phyloP scores from a whole-genome alignment of 2,797 vertebrate genomes.

The Brachymystax lenok region DNA sequence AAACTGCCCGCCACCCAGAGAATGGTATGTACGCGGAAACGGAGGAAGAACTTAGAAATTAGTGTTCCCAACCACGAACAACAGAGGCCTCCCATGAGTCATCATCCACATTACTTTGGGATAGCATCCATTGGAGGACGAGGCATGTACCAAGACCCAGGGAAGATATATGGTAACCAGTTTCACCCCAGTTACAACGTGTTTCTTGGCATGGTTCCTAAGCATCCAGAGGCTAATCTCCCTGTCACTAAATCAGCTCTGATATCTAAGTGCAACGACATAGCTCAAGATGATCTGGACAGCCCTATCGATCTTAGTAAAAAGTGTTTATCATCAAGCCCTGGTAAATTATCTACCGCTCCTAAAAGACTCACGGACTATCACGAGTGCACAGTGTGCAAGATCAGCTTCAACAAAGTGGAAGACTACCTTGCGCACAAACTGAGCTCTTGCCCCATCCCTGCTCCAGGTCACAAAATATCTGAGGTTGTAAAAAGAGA shows the following conservation, averaged over 20 bases:
- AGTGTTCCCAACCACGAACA: slow-evolving; percentile 78
- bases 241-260: slow-evolving; percentile 79
- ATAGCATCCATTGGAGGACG: slow-evolving; percentile 77
- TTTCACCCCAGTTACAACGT: slow-evolving; percentile 81
- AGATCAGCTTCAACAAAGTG: slow-evolving; percentile 99
- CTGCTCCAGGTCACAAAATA: slow-evolving; percentile 71
- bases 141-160: slow-evolving; percentile 79
- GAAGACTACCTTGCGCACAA: slow-evolving; percentile 99
- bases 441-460: slow-evolving; percentile 98
- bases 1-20: slow-evolving; percentile 85
- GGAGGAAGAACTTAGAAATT: slow-evolving; percentile 86
- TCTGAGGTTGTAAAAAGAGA: too few relatives aligned
- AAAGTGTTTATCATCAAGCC: slow-evolving; percentile 66
- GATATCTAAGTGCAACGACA: slow-evolving; percentile 75
- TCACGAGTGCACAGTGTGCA: slow-evolving; percentile 98
- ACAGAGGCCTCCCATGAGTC: slow-evolving; percentile 74
- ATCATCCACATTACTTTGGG: slow-evolving; percentile 76
- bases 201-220: slow-evolving; percentile 83
- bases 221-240: slow-evolving; percentile 82
- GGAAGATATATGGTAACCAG: slow-evolving; percentile 76
- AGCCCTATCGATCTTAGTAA: slow-evolving; percentile 89
- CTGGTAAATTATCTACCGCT: slow-evolving; percentile 56
- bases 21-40: slow-evolving; percentile 82
- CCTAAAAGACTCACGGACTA: slow-evolving; percentile 98
- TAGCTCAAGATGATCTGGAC: slow-evolving; percentile 81